phyloP scores from a whole-genome alignment of 2,113 vertebrate species.

The Rana temporaria region DNA sequence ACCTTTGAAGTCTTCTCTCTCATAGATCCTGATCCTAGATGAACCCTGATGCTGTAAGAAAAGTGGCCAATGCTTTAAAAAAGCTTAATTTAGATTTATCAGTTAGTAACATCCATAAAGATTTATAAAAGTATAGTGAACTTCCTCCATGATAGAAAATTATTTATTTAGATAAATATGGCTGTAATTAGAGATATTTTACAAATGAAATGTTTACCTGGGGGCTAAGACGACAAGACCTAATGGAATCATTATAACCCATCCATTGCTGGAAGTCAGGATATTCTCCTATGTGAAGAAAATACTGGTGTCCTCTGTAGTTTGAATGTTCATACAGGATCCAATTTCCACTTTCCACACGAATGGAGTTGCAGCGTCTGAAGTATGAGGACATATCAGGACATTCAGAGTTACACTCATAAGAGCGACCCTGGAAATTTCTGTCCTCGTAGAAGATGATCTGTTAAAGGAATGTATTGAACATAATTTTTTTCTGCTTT shows the following conservation, averaged over 20 bases:
- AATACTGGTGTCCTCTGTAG: constrained; percentile 73
- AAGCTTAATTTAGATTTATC: background rate
- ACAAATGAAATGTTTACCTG: background rate
- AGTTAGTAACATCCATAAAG: background rate
- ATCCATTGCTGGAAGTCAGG: constrained; percentile 31
- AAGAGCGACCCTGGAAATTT: constrained; percentile 51
- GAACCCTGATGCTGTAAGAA: constrained; percentile 59
- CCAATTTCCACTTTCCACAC: constrained; percentile 88
- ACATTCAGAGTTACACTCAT: constrained; percentile 36
- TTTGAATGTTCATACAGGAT: constrained; percentile 88
- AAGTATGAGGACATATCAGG: constrained; percentile 31
- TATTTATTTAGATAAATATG: too few species aligned
- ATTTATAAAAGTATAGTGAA: too few species aligned
- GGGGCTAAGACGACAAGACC: background rate
- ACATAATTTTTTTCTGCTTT: background rate
- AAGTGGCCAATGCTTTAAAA: background rate
- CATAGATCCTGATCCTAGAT: constrained; percentile 70
- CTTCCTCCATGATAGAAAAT: too few species aligned
- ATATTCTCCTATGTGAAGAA: constrained; percentile 19
- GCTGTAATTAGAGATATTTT: too few species aligned
- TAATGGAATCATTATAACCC: constrained; percentile 24
- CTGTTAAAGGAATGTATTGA: constrained; percentile 14
- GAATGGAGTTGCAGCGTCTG: constrained; percentile 65
- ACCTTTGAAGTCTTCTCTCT: constrained; percentile 66
- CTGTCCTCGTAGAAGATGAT: constrained; percentile 63